These are phyloP conservation scores for Penaeus chinensis DNA, from an alignment of 1,140 invertebrate genomes.

Conservation along the genomic window DNA sequence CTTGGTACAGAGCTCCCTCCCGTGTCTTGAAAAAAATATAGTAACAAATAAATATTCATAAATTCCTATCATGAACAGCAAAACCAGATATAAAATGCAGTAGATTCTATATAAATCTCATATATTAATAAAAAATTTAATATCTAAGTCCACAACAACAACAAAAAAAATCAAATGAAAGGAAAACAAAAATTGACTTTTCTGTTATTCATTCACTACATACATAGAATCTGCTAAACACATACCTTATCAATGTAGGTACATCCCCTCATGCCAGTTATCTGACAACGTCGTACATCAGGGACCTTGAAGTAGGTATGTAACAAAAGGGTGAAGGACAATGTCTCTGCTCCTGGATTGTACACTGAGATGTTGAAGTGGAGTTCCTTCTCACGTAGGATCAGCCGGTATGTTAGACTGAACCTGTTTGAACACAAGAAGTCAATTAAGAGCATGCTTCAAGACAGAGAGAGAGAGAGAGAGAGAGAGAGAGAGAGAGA, in stretches of 20 bases:
- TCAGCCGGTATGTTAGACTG: slow-evolving; percentile 79
- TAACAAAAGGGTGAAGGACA: slow-evolving; percentile 91
- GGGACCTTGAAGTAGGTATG: slow-evolving; percentile 97
- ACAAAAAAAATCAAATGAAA: too few species aligned
- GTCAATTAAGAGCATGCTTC: slow-evolving; percentile 12
- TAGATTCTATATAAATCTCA: too few species aligned
- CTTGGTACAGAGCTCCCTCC: slow-evolving; percentile 84
- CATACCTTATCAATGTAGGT: slow-evolving; percentile 92
- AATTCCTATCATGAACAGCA: background rate
- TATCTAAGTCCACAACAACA: too few species aligned
- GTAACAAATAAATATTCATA: background rate
- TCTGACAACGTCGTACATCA: slow-evolving; percentile 88
- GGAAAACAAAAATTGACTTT: background rate
- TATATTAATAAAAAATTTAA: too few species aligned
- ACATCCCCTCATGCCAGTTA: slow-evolving; percentile 90
- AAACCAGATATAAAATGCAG: too few species aligned
- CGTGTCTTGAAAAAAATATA: slow-evolving; percentile 74
- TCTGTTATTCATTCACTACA: background rate
- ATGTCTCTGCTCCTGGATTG: slow-evolving; percentile 81
- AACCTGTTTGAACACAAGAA: slow-evolving; percentile 66
- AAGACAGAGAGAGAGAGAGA: background rate
- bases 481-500: too few species aligned
- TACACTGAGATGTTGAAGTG: slow-evolving; percentile 92
- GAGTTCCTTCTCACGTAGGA: slow-evolving; percentile 88
- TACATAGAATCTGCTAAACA: background rate